A percentile compares a stretch with the other conserved stretches of the same genome.
Evolutionary conservation across 2,888 invertebrate genomes (phyloP).

Genomic region (Pemphredon lugubris): DNA sequence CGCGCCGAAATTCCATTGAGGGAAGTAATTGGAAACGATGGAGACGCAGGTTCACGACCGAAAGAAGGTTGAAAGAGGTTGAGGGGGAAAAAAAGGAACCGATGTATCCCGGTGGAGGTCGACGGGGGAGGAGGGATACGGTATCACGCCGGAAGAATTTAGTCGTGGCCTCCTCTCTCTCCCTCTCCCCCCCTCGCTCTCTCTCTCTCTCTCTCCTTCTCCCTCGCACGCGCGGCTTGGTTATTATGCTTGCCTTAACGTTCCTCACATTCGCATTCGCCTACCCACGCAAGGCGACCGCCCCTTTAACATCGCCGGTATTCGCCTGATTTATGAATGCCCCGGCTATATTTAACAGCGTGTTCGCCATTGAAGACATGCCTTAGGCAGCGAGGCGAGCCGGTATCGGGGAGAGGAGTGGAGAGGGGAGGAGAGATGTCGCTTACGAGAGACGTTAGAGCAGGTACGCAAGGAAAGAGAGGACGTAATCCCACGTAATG

Average conservation of each 20-base stretch:
- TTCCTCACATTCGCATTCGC: slow-evolving; percentile 66
- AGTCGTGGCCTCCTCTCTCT: slow-evolving; percentile 50
- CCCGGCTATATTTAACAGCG: slow-evolving; percentile 73
- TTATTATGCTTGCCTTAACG: slow-evolving; percentile 69
- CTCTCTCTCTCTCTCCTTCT: no score
- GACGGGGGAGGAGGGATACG: slow-evolving; percentile 18
- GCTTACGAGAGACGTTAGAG: slow-evolving; percentile 52
- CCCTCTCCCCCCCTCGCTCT: not conserved
- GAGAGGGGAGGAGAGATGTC: slow-evolving; percentile 50
- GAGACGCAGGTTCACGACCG: not conserved
- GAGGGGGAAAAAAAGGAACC: slow-evolving; percentile 1
- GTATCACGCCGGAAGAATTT: slow-evolving; percentile 61
- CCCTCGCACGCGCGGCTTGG: slow-evolving; percentile 41
- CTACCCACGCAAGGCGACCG: slow-evolving; percentile 70
- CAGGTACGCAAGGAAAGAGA: slow-evolving; percentile 50
- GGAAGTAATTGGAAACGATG: slow-evolving; percentile 1
- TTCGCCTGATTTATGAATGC: slow-evolving; percentile 75
- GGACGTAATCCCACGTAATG: slow-evolving; percentile 64
- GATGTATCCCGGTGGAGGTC: not conserved
- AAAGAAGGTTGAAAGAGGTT: slow-evolving; percentile 35
- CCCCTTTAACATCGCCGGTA: slow-evolving; percentile 75
- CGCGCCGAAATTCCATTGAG: not conserved
- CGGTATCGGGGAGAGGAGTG: slow-evolving; percentile 35
- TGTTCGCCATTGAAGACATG: slow-evolving; percentile 74
- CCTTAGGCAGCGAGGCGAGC: slow-evolving; percentile 66